Evolutionary conservation across 1,140 invertebrate genomes (phyloP), one percentile per base, ranked within the genome.

Genomic region (Drosophila ananassae): DNA sequence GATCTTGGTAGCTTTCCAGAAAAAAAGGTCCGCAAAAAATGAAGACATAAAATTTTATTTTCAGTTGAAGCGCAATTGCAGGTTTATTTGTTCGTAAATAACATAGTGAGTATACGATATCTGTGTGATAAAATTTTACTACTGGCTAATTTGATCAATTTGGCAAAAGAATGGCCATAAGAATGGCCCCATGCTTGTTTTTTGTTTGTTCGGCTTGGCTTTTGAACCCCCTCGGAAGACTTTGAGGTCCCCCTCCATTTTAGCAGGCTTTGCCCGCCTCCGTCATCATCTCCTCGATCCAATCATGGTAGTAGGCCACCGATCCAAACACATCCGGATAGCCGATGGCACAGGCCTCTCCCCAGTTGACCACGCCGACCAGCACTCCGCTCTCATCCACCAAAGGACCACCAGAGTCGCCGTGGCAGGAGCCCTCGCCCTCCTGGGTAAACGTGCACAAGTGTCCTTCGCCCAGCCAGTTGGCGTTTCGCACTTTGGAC

Each of bases 401-500:
- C 55, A 93, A 56, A 1, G 93, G 92, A 32, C 92, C 92, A 37
- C 93, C 93, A 12, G 92, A 92, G 57, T 93, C 93, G 21, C 92
- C 92, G 77, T 94, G 92, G 56, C 94, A 94, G 46, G 93, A 93
- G 6, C 94, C 94, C 83, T 94, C 92, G 8, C 94, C 94, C 22
- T 73, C 60, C 71, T 92, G 93, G 2, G 94, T 95, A 8, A 93
- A 91, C 0, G 94, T 94, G 64, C 95, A 95, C 47, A 95, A 92
- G 64, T 95, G 93, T 5, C 89, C 90, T 0, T 64, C 64, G 13
- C 82, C 63, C 50, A 91, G 9, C 75, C 87, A 89, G 22, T 8
- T 68, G 24, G 55, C 12, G 12, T 89, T 91, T 2, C 52, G 50
- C 5, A 91, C 75, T 7, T 51, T 52, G 3, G 34, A 12, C 41